These are phyloP conservation scores for Hyalella azteca DNA, from an alignment of 2,888 invertebrate genomes.

Conservation along the genomic window DNA sequence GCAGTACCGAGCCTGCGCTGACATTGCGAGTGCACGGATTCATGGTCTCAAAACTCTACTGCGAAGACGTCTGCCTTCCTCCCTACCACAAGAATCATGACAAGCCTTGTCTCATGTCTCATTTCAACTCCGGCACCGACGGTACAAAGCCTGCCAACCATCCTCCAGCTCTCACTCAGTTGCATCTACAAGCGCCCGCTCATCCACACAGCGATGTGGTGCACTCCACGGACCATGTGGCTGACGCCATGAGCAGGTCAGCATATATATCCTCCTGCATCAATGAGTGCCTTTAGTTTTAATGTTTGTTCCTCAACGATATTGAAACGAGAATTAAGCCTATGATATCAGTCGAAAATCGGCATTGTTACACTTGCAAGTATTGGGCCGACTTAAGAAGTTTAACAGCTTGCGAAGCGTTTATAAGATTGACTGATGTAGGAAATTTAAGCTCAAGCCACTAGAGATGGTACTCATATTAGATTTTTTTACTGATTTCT, in stretches of 20 bases:
- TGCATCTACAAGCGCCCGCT: not conserved
- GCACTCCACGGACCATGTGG: constrained; percentile 48
- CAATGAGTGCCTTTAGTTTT: no score
- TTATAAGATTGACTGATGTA: no score
- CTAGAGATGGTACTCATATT: no score
- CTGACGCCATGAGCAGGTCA: constrained; percentile 56
- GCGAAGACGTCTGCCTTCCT: constrained; percentile 63
- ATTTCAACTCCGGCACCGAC: not conserved
- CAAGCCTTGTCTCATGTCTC: constrained; percentile 53
- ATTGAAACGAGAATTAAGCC: no score
- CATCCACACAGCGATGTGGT: constrained; percentile 50
- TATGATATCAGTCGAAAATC: no score
- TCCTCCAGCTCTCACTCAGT: not conserved
- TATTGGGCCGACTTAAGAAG: no score
- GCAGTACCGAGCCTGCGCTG: constrained; percentile 63
- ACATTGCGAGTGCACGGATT: constrained; percentile 64
- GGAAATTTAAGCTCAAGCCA: no score
- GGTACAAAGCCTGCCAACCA: not conserved
- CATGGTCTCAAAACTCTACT: constrained; percentile 63
- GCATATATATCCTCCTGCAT: no score
- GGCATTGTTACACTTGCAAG: no score
- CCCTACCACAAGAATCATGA: constrained; percentile 58
- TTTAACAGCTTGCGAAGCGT: no score
- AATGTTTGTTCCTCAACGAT: no score
- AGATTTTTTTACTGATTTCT: no score